Base-by-base conservation (phyloP, 2,888 invertebrate genomes). In the Thalpophila matura region DNA sequence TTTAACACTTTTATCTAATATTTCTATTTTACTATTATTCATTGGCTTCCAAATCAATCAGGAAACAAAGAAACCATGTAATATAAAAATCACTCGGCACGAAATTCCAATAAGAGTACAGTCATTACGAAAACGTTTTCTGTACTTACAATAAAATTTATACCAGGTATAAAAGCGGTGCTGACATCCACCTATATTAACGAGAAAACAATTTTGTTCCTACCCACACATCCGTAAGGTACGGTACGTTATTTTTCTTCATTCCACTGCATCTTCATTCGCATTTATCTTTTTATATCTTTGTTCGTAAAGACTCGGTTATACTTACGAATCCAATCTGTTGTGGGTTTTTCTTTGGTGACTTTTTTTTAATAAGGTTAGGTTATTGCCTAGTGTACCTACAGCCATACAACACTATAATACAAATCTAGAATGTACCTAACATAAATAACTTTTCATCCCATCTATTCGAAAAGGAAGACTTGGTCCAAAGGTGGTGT, bases 191-290 rank as follows among this genome's bases (percentile, higher is more conserved):
- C 31, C 33, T 47, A 46, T 38, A 82, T 75, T 82, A 86, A 83
- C 79, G 79, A 81, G 72, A 75, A 83, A 83, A 82, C 79, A 82
- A 86, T 82, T 81, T 74, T 72, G 53, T 62, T 60, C 56, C 68
- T 78, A 70, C 74, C 63, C 74, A 64, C 78, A 77, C 79, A 80
- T 75, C 74, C 67, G 71, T 80, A 77, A 77, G 83, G 77, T 12
- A 54, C 33, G 43, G 14, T 68, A 79, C 71, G 79, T 81, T 81
- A 88, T 86, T 85, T 88, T 87, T 87, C 88, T 86, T 86, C 85
- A 87, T 89, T 88, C 72, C 80, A 71, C 70, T 78, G 78, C 80
- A 82, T 84, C 82, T 82, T 79, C 71, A 71, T 78, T 82, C 80
- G 64, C 83, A 83, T 89, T 89, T 86, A 85, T 81, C 77, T 80